Evolutionary conservation across 2,888 invertebrate genomes (phyloP).

Genomic region (Macrophya annulata): DNA sequence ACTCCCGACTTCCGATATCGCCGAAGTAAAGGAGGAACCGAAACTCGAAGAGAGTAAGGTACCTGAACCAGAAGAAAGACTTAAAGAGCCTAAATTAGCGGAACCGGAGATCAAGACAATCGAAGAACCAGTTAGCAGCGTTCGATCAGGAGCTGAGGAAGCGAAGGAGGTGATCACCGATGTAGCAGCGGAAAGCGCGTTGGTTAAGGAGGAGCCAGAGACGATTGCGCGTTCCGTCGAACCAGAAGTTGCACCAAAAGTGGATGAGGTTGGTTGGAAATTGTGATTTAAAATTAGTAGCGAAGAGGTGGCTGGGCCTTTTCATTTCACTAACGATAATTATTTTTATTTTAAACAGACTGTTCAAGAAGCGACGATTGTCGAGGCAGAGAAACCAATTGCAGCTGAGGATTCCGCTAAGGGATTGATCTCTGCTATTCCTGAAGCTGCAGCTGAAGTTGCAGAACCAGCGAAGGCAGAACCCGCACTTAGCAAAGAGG

Average conservation of each 20-base stretch:
- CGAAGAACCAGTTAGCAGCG: constrained; percentile 56
- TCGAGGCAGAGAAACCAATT: background rate
- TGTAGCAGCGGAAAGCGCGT: constrained; percentile 58
- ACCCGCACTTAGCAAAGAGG: background rate
- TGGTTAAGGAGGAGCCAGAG: constrained; percentile 58
- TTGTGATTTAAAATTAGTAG: background rate
- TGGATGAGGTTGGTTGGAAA: constrained; percentile 43
- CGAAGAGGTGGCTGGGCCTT: background rate
- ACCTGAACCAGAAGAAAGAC: constrained; percentile 59
- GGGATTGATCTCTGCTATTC: constrained; percentile 56
- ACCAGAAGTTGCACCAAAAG: constrained; percentile 25
- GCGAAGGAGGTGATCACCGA: constrained; percentile 52
- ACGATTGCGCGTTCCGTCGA: constrained; percentile 52
- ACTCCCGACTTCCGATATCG: constrained; percentile 48
- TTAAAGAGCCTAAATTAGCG: constrained; percentile 60
- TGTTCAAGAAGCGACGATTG: background rate
- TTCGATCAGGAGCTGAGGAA: constrained; percentile 55
- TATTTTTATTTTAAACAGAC: background rate
- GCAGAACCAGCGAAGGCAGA: constrained; percentile 29
- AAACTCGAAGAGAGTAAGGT: constrained; percentile 48
- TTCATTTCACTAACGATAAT: background rate
- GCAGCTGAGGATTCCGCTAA: constrained; percentile 32
- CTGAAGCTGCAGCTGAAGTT: constrained; percentile 58
- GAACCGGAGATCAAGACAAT: constrained; percentile 58
- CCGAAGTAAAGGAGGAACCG: constrained; percentile 40